Percentiles rank a stretch among this genome's conserved stretches.
Conservation (phyloP, 2,797 vertebrate genomes). For the Periophthalmus magnuspinnatus region DNA sequence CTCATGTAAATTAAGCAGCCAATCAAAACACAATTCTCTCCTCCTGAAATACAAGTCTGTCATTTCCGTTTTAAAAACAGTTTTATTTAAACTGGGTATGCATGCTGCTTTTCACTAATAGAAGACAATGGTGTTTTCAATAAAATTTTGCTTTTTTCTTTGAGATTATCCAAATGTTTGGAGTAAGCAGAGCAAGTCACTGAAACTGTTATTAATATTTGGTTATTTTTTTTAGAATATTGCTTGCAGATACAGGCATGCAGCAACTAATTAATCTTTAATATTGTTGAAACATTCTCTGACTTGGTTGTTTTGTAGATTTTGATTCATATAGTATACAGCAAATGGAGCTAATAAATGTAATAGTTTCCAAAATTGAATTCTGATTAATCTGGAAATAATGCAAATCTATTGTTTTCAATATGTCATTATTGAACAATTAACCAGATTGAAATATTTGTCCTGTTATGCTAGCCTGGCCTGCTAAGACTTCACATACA, state of each 20-base stretch:
- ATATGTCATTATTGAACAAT: neutral
- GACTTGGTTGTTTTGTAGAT: no score
- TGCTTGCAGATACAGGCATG: neutral
- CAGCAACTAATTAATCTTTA: neutral
- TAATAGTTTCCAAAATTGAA: neutral
- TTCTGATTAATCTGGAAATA: neutral
- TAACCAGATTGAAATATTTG: no score
- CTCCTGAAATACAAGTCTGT: constrained; percentile 32
- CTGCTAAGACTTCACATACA: no score
- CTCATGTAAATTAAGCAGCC: constrained; percentile 38
- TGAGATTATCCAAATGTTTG: neutral
- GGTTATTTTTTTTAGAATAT: no score
- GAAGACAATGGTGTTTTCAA: neutral
- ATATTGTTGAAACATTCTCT: neutral
- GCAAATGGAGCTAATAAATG: no score
- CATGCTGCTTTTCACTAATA: neutral
- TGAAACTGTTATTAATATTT: no score
- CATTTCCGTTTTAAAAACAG: constrained; percentile 8
- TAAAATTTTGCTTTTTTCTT: neutral
- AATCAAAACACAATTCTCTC: constrained; percentile 44
- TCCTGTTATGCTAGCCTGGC: no score
- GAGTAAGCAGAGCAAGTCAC: no score
- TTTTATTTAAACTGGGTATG: neutral
- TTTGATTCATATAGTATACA: no score
- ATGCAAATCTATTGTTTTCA: neutral